These are phyloP conservation scores for Rhamnusium bicolor DNA, from an alignment of 2,888 invertebrate species.

Conservation along the genomic window DNA sequence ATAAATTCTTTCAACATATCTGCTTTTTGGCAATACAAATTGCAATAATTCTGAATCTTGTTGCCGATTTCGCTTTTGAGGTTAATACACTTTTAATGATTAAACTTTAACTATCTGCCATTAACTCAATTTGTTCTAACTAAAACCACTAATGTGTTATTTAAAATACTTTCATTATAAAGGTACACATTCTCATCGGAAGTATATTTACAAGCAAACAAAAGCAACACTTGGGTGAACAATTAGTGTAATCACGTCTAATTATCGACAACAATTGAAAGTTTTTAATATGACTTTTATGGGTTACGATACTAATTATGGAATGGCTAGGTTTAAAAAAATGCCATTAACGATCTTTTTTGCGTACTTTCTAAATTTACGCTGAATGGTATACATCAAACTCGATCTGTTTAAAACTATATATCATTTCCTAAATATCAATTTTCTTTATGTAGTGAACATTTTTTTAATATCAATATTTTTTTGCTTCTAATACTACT, in stretches of 20 bases:
- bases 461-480: no score
- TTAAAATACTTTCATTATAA: constrained; percentile 10
- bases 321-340: neutral
- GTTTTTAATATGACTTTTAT: constrained; percentile 10
- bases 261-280: constrained; percentile 21
- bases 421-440: no score
- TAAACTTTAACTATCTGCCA: neutral
- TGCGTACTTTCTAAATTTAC: constrained; percentile 6
- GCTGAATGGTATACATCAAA: neutral
- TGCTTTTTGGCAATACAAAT: no score
- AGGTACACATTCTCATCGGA: constrained; percentile 1
- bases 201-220: neutral
- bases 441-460: no score
- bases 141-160: neutral
- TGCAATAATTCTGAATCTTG: neutral
- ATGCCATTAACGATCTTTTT: neutral
- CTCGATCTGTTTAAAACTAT: no score
- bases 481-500: no score
- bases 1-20: no score
- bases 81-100: neutral
- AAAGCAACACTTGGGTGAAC: constrained; percentile 8
- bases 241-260: constrained; percentile 19
- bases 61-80: neutral
- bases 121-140: neutral
- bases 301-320: neutral